A percentile compares a stretch with the other conserved stretches of the same genome.
phyloP scores from a whole-genome alignment of 2,888 invertebrate species.

The Apotomis turbidana region DNA sequence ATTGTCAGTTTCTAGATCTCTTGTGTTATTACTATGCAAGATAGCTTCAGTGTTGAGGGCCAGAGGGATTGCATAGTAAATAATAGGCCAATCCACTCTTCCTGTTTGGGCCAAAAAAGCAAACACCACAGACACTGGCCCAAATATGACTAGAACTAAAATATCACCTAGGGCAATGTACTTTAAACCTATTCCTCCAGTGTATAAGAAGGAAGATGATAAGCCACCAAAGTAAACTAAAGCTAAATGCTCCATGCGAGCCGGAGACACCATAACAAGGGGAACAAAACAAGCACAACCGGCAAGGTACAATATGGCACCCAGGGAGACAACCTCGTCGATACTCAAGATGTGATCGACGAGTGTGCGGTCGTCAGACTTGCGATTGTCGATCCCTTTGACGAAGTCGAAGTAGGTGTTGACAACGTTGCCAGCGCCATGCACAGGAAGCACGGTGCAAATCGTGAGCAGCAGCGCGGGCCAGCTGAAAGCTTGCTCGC shows the following conservation, averaged over 20 bases:
- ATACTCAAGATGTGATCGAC: constrained; percentile 93
- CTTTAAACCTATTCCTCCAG: constrained; percentile 97
- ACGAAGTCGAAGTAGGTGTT: constrained; percentile 98
- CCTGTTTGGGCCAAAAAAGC: constrained; percentile 97
- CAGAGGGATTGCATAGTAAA: constrained; percentile 96
- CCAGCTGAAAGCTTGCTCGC: constrained; percentile 90
- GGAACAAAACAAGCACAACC: constrained; percentile 94
- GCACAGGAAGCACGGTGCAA: constrained; percentile 94
- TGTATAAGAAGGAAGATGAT: constrained; percentile 97
- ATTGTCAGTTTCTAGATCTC: constrained; percentile 94
- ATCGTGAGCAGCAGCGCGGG: constrained; percentile 91
- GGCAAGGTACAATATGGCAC: constrained; percentile 93
- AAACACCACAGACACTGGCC: constrained; percentile 96
- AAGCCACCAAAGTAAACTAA: constrained; percentile 97
- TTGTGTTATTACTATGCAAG: constrained; percentile 96
- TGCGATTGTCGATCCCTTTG: constrained; percentile 96
- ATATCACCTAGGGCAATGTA: constrained; percentile 98
- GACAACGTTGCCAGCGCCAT: constrained; percentile 98
- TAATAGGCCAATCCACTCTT: constrained; percentile 93
- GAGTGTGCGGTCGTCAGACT: constrained; percentile 96
- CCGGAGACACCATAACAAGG: constrained; percentile 91
- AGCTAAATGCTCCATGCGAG: constrained; percentile 97
- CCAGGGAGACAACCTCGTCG: constrained; percentile 92
- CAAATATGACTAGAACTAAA: constrained; percentile 95
- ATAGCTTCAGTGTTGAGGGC: constrained; percentile 98